A percentile compares a stretch with the other conserved stretches of the same genome.
Conservation (phyloP, 2,888 invertebrate species). For the Nezara viridula region DNA sequence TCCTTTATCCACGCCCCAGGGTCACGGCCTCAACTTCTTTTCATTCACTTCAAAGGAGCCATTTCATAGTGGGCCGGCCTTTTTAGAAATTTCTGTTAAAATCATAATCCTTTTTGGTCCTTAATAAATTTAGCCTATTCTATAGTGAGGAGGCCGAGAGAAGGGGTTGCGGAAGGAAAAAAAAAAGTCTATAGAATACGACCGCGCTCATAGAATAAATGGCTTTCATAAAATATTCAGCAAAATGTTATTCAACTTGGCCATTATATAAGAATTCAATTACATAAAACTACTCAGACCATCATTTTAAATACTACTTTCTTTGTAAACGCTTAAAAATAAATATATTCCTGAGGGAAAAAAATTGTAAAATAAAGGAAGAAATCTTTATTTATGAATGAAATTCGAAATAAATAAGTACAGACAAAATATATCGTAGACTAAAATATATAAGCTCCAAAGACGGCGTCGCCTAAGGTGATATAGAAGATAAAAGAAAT, state of each 20-base stretch:
- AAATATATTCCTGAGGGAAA: no score
- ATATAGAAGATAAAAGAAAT: no score
- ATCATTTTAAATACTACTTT: no score
- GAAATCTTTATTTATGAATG: no score
- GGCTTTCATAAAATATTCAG: background rate
- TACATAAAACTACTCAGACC: background rate
- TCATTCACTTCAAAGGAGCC: background rate
- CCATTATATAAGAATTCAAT: background rate
- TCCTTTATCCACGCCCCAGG: background rate
- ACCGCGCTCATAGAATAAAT: conserved; percentile 3
- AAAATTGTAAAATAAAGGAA: no score
- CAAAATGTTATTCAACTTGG: background rate
- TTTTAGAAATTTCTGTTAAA: background rate
- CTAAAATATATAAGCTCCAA: no score
- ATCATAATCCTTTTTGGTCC: conserved; percentile 17
- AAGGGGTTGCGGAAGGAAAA: no score
- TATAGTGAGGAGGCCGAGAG: background rate
- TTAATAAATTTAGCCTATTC: conserved; percentile 33
- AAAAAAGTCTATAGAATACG: background rate
- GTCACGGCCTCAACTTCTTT: conserved; percentile 38
- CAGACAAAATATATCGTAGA: no score
- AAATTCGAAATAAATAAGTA: no score
- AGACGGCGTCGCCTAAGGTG: no score
- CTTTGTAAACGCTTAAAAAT: no score
- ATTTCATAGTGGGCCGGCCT: background rate